These are phyloP conservation scores for Rhyacophila evoluta DNA, from an alignment of 2,888 invertebrate genomes.

Conservation along the genomic window DNA sequence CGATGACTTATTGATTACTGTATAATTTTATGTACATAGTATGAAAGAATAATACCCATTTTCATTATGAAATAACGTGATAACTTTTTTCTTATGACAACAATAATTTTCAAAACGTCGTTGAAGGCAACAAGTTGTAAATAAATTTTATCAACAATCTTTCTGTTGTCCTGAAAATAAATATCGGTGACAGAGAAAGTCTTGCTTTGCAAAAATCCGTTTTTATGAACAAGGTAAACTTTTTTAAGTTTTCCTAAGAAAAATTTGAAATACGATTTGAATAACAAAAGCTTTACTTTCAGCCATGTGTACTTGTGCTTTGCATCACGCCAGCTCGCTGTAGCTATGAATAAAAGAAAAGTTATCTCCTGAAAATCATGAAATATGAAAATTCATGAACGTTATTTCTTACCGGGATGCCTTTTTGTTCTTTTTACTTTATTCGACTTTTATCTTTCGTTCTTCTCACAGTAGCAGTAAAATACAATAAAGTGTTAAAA, in stretches of 20 bases:
- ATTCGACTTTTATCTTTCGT: conserved; percentile 33
- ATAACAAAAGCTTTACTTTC: conserved; percentile 42
- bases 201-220: conserved; percentile 9
- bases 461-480: conserved; percentile 28
- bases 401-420: conserved; percentile 38
- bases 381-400: conserved; percentile 55
- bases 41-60: no score
- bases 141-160: neutral
- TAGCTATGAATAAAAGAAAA: conserved; percentile 51
- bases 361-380: conserved; percentile 54
- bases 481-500: conserved; percentile 39
- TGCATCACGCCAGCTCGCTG: conserved; percentile 36
- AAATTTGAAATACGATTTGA: conserved; percentile 46
- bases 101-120: no score
- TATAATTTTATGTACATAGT: no score
- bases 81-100: no score
- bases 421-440: conserved; percentile 37
- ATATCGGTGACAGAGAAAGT: conserved; percentile 3
- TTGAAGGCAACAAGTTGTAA: conserved; percentile 13
- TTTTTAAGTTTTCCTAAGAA: conserved; percentile 29
- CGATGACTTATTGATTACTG: no score
- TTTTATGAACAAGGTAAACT: conserved; percentile 15
- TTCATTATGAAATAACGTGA: no score
- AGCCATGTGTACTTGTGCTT: neutral
- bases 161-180: neutral